phyloP scores from a whole-genome alignment of 2,888 invertebrate species.

The Cephus pygmeus region DNA sequence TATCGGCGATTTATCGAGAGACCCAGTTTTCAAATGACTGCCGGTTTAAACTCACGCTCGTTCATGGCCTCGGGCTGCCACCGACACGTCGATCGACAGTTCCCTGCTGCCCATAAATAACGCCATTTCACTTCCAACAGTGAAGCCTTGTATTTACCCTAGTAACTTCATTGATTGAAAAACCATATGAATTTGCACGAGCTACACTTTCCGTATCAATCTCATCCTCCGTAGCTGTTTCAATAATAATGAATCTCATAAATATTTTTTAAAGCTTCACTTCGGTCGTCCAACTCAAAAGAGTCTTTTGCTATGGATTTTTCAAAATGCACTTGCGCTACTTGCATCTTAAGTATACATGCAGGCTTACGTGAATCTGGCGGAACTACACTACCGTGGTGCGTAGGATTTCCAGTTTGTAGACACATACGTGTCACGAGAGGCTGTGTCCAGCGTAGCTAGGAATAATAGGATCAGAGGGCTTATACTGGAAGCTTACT shows the following conservation, averaged over 20 bases:
- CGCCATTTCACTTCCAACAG: background rate
- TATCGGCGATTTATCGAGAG: constrained; percentile 30
- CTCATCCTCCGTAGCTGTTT: background rate
- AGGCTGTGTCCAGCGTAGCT: constrained; percentile 5
- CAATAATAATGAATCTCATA: background rate
- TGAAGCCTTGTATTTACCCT: background rate
- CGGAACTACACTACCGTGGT: too few species aligned
- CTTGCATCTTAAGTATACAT: too few species aligned
- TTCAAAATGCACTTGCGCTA: too few species aligned
- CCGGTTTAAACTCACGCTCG: background rate
- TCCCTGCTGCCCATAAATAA: background rate
- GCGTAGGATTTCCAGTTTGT: background rate
- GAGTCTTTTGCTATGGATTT: too few species aligned
- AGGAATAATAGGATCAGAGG: constrained; percentile 58
- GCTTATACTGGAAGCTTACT: constrained; percentile 57
- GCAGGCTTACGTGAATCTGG: too few species aligned
- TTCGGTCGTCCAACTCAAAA: too few species aligned
- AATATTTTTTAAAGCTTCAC: background rate
- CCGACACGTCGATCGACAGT: constrained; percentile 5
- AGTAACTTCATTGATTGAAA: constrained; percentile 10
- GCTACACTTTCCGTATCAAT: background rate
- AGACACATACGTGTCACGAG: background rate
- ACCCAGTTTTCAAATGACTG: constrained; percentile 23
- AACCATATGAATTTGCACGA: constrained; percentile 28
- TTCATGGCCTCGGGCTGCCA: background rate